Percentiles rank a stretch among this genome's conserved stretches.
Conservation (phyloP, 2,797 vertebrate species). For the Xiphophorus birchmanni region DNA sequence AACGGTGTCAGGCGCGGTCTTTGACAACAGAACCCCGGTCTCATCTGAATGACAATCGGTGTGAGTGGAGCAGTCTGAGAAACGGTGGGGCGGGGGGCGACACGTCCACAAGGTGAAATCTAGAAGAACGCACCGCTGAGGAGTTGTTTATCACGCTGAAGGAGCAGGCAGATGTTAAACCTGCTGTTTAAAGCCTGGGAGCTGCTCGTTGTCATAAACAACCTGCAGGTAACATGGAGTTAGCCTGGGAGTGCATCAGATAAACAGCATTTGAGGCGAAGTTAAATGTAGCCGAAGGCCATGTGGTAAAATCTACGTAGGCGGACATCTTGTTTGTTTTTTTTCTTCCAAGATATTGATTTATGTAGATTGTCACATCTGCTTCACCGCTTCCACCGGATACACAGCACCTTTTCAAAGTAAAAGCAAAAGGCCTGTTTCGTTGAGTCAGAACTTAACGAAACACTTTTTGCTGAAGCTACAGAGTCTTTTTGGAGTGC, state of each 20-base stretch:
- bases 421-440: neutral
- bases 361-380: conserved; percentile 56
- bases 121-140: conserved; percentile 30
- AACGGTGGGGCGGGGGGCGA: conserved; percentile 23
- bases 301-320: conserved; percentile 20
- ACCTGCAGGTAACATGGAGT: conserved; percentile 16
- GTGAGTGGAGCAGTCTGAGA: conserved; percentile 66
- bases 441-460: neutral
- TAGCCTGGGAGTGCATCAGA: conserved; percentile 7
- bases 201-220: neutral
- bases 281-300: neutral
- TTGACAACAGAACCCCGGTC: conserved; percentile 57
- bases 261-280: neutral
- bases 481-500: neutral
- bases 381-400: neutral
- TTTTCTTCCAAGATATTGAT: conserved; percentile 42
- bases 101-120: conserved; percentile 22
- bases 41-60: conserved; percentile 78
- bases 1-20: conserved; percentile 61
- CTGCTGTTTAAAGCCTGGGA: neutral
- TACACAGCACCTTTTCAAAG: neutral
- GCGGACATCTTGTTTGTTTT: conserved; percentile 40
- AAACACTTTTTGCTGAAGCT: neutral
- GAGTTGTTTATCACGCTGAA: conserved; percentile 18
- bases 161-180: conserved; percentile 21